phyloP scores from a whole-genome alignment of 2,888 invertebrate species.

The Syrista parreyssii region DNA sequence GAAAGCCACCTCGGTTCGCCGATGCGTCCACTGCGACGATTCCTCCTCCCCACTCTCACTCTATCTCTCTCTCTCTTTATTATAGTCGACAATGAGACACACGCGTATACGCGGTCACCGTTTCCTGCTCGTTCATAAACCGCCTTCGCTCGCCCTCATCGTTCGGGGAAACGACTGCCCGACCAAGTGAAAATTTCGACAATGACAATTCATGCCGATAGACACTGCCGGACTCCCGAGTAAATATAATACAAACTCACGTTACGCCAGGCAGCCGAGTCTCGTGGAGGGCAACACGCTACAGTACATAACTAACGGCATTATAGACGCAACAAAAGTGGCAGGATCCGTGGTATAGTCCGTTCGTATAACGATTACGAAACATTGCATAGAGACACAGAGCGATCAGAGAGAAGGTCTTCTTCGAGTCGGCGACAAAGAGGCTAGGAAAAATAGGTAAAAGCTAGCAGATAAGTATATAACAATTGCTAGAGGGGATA shows the following conservation, averaged over 20 bases:
- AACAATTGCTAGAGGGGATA: neutral
- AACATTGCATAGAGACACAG: neutral
- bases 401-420: neutral
- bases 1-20: neutral
- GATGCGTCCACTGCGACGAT: slow-evolving; percentile 25
- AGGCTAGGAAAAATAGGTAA: neutral
- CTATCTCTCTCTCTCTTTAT: neutral
- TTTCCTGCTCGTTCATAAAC: neutral
- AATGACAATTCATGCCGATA: neutral
- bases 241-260: neutral
- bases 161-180: neutral
- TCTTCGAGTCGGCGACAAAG: neutral
- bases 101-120: neutral
- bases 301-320: neutral
- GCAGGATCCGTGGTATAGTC: neutral
- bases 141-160: neutral
- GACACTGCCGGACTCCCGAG: neutral
- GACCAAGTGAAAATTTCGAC: neutral
- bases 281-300: neutral
- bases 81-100: neutral
- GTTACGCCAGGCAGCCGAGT: neutral
- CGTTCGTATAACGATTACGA: neutral
- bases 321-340: neutral
- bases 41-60: slow-evolving; percentile 11
- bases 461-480: neutral